Evolutionary conservation across 2,797 vertebrate genomes (phyloP), one percentile per base, ranked within the genome.

Genomic region (Poecilia picta): DNA sequence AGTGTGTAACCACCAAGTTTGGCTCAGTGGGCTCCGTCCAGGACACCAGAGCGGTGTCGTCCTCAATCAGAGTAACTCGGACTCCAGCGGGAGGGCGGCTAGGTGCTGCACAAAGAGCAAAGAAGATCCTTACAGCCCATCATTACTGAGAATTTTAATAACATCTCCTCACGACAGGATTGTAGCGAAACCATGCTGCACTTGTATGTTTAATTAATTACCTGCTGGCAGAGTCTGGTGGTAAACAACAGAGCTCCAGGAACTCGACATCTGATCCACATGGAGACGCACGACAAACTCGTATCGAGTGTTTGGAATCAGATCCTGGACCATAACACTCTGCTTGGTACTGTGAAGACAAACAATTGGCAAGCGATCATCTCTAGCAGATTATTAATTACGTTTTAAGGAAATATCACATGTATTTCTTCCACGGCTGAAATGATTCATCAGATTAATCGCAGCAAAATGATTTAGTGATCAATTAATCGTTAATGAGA

Each of bases 251-350:
- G 97, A 95, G 77, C 98, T 99, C 98, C 98, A 99, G 23, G 97
- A 95, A 81, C 98, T 99, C 5, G 97, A 97, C 81, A 98, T 96
- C 85, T 97, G 97, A 86, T 98, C 98, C 91, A 97, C 96, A 0
- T 99, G 98, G 75, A 99, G 89, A 80, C 98, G 97, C 43, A 99
- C 98, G 8, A 98, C 96, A 95, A 99, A 98, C 91, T 99, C 98
- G 70, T 99, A 99, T 81, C 95, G 97, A 43, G 97, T 99, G 94
- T 97, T 97, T 74, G 97, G 92, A 89, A 95, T 92, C 77, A 99
- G 95, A 79, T 95, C 96, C 76, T 96, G 94, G 75, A 99, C 91
- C 79, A 94, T 83, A 90, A 98, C 94, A 57, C 95, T 97, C 84
- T 98, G 97, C 80, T 97, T 97, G 72, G 95, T 96, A 11, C 98